Evolutionary conservation across 2,797 vertebrate species (phyloP), one percentile per base, ranked within the genome.

Genomic region (Zalophus californianus): DNA sequence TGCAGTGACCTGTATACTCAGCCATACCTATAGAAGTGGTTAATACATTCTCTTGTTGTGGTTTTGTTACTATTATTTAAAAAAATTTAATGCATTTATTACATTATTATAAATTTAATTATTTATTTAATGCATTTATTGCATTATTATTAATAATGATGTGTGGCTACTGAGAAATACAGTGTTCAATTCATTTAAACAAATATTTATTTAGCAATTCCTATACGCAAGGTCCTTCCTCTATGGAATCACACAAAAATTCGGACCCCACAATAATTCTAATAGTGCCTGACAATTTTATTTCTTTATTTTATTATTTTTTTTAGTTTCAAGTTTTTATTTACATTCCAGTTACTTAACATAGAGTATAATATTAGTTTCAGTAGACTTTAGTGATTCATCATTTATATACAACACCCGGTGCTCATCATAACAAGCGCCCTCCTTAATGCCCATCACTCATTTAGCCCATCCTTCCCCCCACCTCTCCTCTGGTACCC

Each of bases 151-250:
- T 68, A 91, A 83, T 86, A 60, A 25, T 70, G 27, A 93, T 23
- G 1, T 25, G 35, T 80, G 21, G 20, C 66, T 91, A 60, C 58
- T 79, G 18, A 92, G 35, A 95, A 93, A 86, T 70, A 16, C 21
- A 93, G 50, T 50, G 12, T 90, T 94, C 32, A 52, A 44, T 77
- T 77, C 54, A 75, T 60, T 90, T 72, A 92, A 87, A 80, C 9
- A 86, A 54, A 48, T 60, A 84, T 94, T 66, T 90, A 91, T 66
- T 86, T 60, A 91, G 54, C 12, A 77, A n/a, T 91, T 93, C 44
- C 62, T 86, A 64, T 32, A 88, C 27, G 68, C 38, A 70, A 92
- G 50, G 14, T 85, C 32, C 41, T 64, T 87, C n/a, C 27, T 15
- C 15, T 41, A 52, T 29, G 29, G 27, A 91, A 82, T 73, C 60